Base-by-base conservation (phyloP, 1,140 invertebrate genomes). In the Conopomorpha cramerella region DNA sequence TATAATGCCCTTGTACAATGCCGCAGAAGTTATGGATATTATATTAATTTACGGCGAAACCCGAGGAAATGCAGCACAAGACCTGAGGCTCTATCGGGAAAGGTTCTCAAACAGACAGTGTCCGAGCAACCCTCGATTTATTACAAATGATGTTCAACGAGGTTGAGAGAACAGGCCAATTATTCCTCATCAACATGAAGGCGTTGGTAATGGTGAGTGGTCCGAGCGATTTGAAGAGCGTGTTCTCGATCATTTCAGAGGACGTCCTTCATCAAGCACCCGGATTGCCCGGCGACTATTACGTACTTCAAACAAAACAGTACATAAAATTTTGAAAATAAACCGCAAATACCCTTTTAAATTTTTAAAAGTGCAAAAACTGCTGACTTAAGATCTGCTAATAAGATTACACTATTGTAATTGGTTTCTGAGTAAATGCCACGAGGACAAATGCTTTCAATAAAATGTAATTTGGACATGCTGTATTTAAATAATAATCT, bases 301-400 rank as follows among this genome's bases (percentile, higher is more conserved):
- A 4, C 8, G 28, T 7, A 12, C 8, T 7, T 14, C 8, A 8
- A 30, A 30, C 28, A 7, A 12, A 7, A 30, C 28, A 7, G 12
- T 30, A 14, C 8, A 30, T 30, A 30, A 30, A 30, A 2, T 30
- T 14, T n/a, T 30, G 28, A 30, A 13, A 30, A 30, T 13, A 30
- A 30, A 13, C n/a, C 15, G 13, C 8, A n/a, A 30, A 30, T 16
- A 30, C 13, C 29, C 29, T 30, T 30, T 30, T 30, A 30, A 30
- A 13, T 30, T 30, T 30, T 16, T 28, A n/a, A 28, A 28, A 11
- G 27, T 28, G 3, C 27, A 28, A 6, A 11, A 11, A 3, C n/a
- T 28, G 3, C 13, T 28, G n/a, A 8, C 27, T 3, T 11, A 12
- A 28, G 27, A 28, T 28, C 13, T 28, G n/a, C 27, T 12, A 6